These are phyloP conservation scores for Eulemur mongoz DNA, from an alignment of 2,797 vertebrate genomes.

Conservation along the genomic window DNA sequence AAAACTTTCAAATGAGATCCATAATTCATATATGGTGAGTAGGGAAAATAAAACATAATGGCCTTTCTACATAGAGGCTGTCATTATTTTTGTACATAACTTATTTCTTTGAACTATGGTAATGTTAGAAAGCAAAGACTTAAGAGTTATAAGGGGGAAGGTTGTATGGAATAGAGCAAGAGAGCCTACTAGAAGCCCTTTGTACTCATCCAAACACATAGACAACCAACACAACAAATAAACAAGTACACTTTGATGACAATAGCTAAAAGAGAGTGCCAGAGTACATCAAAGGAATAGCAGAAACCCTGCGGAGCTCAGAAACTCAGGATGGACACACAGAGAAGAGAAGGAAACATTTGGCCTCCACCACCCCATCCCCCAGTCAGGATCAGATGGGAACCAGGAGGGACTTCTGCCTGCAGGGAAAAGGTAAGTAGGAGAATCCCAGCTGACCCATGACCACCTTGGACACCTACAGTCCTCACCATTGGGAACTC, in stretches of 20 bases:
- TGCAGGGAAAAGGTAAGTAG: neutral
- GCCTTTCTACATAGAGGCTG: neutral
- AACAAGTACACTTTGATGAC: neutral
- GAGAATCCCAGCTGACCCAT: neutral
- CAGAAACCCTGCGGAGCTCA: neutral
- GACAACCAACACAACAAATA: neutral
- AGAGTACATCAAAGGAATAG: neutral
- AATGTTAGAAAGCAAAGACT: neutral
- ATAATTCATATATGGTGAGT: neutral
- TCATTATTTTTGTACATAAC: neutral
- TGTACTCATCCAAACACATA: neutral
- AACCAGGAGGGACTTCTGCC: neutral
- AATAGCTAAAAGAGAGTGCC: neutral
- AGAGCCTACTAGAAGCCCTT: neutral
- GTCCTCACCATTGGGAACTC: neutral
- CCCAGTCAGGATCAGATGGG: neutral
- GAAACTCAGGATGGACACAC: neutral
- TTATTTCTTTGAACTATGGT: neutral
- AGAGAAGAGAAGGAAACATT: neutral
- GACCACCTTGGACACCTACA: neutral
- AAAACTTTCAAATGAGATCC: slow-evolving; percentile 38
- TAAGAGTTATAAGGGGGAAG: neutral
- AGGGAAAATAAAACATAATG: neutral
- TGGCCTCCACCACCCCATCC: neutral
- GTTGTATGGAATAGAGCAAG: neutral